Base-by-base conservation (phyloP, 2,888 invertebrate species). In the Netelia inedita region DNA sequence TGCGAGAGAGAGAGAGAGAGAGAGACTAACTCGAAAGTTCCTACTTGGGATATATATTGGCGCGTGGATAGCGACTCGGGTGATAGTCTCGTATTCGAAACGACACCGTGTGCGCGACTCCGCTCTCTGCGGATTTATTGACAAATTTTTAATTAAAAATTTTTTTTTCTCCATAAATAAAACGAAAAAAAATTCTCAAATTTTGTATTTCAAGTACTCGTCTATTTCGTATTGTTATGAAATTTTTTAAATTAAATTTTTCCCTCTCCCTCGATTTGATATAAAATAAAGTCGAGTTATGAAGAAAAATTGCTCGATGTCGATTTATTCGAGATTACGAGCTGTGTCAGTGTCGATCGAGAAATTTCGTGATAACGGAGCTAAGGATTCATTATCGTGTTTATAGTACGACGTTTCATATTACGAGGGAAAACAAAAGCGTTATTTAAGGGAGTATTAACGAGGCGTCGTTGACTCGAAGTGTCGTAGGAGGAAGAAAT, bases 1-100 rank as follows among this genome's bases (percentile, higher is more conserved):
- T n/a, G n/a, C 9, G 55, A 63, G 73, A 69, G 43, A 66, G 81
- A 55, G 55, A 57, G 57, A 57, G 57, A 57, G 73, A 43, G 46
- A 23, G n/a, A 23, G 5, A 43, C 2, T 50, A 9, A 23, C 78
- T 73, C 69, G 74, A 81, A 85, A 79, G 85, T 65, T 71, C 76
- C 72, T 46, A 69, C 73, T 71, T 78, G 71, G 78, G 73, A 69
- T 86, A 86, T 86, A 87, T 86, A 87, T 86, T 78, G 85, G 50
- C 66, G 80, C 68, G 76, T 73, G 79, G 73, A 73, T 79, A 80
- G 74, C 74, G 63, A 71, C 83, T 79, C 53, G 66, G 82, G 72
- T 83, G 82, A 86, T 87, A 87, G 86, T 86, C 73, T 74, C 72
- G 79, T 59, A 63, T 35, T 74, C 63, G 81, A 83, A 83, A 79